Percentiles rank a stretch among this genome's conserved stretches.
Evolutionary conservation across 2,888 invertebrate genomes (phyloP).

Genomic region (Entomobrya proxima): DNA sequence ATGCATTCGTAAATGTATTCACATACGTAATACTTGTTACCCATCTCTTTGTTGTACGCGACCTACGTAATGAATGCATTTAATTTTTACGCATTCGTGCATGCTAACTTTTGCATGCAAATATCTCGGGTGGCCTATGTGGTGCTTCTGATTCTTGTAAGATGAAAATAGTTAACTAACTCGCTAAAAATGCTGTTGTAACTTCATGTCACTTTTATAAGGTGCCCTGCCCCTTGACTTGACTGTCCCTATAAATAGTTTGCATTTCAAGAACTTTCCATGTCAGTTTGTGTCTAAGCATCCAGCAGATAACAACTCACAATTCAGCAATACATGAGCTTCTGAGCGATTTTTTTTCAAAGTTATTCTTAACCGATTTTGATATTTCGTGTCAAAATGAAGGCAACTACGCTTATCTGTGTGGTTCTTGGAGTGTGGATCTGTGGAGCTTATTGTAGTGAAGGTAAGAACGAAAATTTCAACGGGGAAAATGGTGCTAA

Average conservation of each 20-base stretch:
- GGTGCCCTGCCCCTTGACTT: constrained; percentile 67
- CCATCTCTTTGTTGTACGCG: constrained; percentile 21
- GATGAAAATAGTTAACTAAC: constrained; percentile 18
- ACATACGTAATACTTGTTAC: not conserved
- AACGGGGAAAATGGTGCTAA: not conserved
- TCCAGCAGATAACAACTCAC: constrained; percentile 26
- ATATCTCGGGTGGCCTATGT: constrained; percentile 2
- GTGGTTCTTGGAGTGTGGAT: constrained; percentile 60
- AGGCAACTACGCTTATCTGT: constrained; percentile 55
- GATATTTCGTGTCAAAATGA: constrained; percentile 58
- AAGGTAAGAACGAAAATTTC: constrained; percentile 50
- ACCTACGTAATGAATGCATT: not conserved
- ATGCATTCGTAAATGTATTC: not conserved
- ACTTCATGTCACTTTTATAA: constrained; percentile 50
- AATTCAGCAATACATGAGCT: not conserved
- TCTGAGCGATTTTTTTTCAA: constrained; percentile 14
- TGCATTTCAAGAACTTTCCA: constrained; percentile 56
- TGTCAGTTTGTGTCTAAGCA: constrained; percentile 53
- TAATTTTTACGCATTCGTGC: constrained; percentile 49
- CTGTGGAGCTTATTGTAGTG: constrained; percentile 59
- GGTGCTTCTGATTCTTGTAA: not conserved
- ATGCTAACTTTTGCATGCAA: constrained; percentile 39
- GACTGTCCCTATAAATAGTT: constrained; percentile 68
- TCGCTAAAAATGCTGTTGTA: constrained; percentile 44
- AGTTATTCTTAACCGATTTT: constrained; percentile 20